Evolutionary conservation across 2,797 vertebrate genomes (phyloP).

Genomic region (Pyrocephalus nanus): DNA sequence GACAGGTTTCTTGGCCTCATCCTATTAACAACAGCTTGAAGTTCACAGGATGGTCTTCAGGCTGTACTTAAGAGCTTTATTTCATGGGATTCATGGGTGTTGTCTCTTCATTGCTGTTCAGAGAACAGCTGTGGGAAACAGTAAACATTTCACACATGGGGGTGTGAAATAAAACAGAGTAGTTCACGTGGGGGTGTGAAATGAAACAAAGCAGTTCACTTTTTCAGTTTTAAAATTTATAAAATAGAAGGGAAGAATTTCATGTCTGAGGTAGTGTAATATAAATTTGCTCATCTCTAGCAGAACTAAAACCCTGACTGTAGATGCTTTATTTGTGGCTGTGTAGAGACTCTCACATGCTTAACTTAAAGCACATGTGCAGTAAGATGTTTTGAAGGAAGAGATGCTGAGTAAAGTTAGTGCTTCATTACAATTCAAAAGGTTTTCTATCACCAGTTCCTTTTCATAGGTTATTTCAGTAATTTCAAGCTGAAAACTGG

Average conservation of each 20-base stretch:
- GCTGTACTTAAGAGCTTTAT: neutral
- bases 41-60: neutral
- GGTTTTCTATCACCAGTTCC: neutral
- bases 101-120: neutral
- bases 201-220: neutral
- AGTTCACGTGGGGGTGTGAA: rapidly evolving
- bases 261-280: neutral
- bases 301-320: neutral
- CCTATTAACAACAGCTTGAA: neutral
- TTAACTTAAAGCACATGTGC: neutral
- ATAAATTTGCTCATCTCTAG: neutral
- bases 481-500: neutral
- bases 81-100: neutral
- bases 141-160: rapidly evolving
- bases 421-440: neutral
- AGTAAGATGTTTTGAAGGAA: neutral
- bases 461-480: neutral
- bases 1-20: neutral
- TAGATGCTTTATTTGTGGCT: neutral
- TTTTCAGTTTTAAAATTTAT: neutral
- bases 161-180: neutral
- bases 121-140: neutral
- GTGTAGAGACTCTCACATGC: neutral
- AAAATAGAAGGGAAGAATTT: neutral
- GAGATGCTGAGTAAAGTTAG: neutral